Evolutionary conservation across 1,140 invertebrate genomes (phyloP), one percentile per base, ranked within the genome.

Genomic region (Nilaparvata lugens): DNA sequence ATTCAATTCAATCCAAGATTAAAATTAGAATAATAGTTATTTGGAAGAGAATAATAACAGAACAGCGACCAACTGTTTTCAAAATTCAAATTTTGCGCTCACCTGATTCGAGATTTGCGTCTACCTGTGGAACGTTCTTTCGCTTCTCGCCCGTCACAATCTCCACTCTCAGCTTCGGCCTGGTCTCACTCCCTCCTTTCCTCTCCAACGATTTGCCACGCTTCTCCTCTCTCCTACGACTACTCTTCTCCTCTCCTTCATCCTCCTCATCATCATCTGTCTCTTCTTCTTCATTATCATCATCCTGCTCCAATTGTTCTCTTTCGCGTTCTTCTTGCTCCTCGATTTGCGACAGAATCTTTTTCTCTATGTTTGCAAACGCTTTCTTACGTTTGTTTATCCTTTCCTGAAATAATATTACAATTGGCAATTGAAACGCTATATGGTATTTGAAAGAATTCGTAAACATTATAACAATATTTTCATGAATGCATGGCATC

Each of bases 261-360:
- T 52, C 19, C 9, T 25, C 54, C 13, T 21, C 19, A 14, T 58
- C 42, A 11, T 35, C 31, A 35, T 35, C 31, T 45, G 24, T 4
- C 23, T 38, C 42, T 7, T 48, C 23, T 9, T 51, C 6, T 51
- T 24, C 24, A 21, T 21, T 14, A 14, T 58, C 42, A 11, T 35
- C 31, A 35, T 35, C 31, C 52, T 48, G 4, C 23, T 38, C 42
- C n/a, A 52, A 35, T 9, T 51, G 19, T 51, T 24, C 24, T 24
- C 60, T 23, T 21, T 62, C 61, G 14, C 48, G 40, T 25, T 65
- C 65, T 52, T 67, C 64, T 42, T 63, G 60, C 40, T 63, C 59
- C 4, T 42, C 55, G 4, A 65, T 40, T 45, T 62, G 35, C n/a
- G 54, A 23, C 24, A 65, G 61, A 35, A 65, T 68, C 21, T 56